Conservation (phyloP, 1,140 invertebrate genomes). For the Diorhabda carinulata region DNA sequence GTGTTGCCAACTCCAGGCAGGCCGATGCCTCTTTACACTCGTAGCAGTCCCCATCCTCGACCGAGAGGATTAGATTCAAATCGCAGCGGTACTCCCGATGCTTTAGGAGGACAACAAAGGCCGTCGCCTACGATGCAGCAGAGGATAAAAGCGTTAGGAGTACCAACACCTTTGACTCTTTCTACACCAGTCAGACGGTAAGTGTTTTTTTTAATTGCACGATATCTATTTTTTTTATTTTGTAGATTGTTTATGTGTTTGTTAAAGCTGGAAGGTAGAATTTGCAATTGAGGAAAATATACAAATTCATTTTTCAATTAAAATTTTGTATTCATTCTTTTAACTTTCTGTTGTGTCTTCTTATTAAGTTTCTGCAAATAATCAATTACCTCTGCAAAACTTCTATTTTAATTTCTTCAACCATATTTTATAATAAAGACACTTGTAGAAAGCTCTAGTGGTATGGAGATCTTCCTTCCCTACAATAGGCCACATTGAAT, state of each 20-base stretch:
- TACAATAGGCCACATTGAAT: too few relatives aligned
- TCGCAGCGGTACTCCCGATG: conserved; percentile 66
- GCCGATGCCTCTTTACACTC: conserved; percentile 63
- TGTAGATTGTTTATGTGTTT: not conserved
- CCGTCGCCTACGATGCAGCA: conserved; percentile 85
- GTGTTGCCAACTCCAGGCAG: conserved; percentile 27
- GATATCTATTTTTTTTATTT: not conserved
- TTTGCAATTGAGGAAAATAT: not conserved
- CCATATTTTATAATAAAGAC: too few relatives aligned
- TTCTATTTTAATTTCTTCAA: too few relatives aligned
- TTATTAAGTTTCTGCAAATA: too few relatives aligned
- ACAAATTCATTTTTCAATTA: not conserved
- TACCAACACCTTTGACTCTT: conserved; percentile 81
- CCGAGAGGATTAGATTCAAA: conserved; percentile 63
- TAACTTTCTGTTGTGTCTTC: not conserved
- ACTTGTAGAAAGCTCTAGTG: too few relatives aligned
- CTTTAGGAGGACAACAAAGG: conserved; percentile 45
- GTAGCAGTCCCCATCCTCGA: conserved; percentile 73
- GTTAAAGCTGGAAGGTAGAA: not conserved
- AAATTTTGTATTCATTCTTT: not conserved
- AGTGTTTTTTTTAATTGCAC: conserved; percentile 20
- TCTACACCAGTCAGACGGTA: conserved; percentile 80
- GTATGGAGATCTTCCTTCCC: too few relatives aligned
- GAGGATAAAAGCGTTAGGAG: conserved; percentile 81
- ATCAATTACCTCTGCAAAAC: too few relatives aligned